These are phyloP conservation scores for Pycnomerus fuliginosus DNA, from an alignment of 2,888 invertebrate genomes.

Conservation along the genomic window DNA sequence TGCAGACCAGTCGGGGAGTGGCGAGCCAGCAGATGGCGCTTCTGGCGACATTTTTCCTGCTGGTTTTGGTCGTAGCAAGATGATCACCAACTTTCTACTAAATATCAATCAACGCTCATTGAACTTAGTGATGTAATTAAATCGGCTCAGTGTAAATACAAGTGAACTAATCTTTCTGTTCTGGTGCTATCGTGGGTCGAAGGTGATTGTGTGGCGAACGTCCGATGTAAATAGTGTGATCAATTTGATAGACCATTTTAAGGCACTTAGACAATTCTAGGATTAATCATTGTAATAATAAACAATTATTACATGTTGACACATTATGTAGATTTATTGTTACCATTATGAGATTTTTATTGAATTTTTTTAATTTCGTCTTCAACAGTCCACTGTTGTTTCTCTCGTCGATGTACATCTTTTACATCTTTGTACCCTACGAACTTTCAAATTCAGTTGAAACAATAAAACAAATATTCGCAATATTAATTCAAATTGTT, in stretches of 20 bases:
- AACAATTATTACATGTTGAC: constrained; percentile 42
- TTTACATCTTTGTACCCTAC: too few relatives aligned
- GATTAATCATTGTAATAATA: constrained; percentile 39
- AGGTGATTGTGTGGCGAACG: background rate
- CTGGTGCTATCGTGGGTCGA: constrained; percentile 31
- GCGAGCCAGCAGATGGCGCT: constrained; percentile 40
- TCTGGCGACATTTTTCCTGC: constrained; percentile 37
- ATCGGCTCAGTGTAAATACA: constrained; percentile 23
- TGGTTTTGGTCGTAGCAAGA: constrained; percentile 43
- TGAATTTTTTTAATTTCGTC: constrained; percentile 1
- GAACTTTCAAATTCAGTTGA: constrained; percentile 22
- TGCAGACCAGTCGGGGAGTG: constrained; percentile 70
- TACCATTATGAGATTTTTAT: constrained; percentile 28
- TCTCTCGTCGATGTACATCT: constrained; percentile 8
- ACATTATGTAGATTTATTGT: constrained; percentile 42
- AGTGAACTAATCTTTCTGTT: constrained; percentile 19
- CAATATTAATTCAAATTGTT: constrained; percentile 19
- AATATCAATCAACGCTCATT: constrained; percentile 35
- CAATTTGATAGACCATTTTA: constrained; percentile 31
- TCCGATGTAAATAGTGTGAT: constrained; percentile 25
- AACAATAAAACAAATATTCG: constrained; percentile 23
- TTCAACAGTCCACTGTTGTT: constrained; percentile 14
- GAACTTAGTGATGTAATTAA: constrained; percentile 10
- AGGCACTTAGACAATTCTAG: constrained; percentile 35
- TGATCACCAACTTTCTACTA: constrained; percentile 40